Percentiles rank a stretch among this genome's conserved stretches.
These are phyloP conservation scores for Coelopa pilipes DNA, from an alignment of 2,888 invertebrate species.

Conservation along the genomic window DNA sequence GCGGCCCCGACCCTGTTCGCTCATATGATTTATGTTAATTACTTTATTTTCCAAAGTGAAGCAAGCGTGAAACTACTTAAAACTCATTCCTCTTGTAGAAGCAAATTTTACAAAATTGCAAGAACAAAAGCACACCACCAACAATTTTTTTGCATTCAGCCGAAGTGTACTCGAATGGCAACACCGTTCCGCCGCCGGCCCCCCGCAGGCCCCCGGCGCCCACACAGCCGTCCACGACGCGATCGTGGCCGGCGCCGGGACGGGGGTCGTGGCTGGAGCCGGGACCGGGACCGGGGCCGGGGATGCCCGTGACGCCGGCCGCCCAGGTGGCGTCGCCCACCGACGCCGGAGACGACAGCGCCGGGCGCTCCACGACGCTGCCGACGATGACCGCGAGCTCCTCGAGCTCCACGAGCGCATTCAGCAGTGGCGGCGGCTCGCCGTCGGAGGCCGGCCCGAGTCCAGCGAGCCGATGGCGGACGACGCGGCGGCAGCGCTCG, in stretches of 20 bases:
- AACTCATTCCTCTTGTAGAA: conserved; percentile 62
- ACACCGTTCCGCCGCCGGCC: too few relatives aligned
- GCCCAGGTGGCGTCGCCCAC: background rate
- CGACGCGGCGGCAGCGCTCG: background rate
- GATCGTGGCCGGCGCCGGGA: conserved; percentile 29
- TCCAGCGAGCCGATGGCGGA: too few relatives aligned
- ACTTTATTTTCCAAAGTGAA: conserved; percentile 32
- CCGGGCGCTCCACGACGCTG: too few relatives aligned
- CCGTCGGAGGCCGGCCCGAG: background rate
- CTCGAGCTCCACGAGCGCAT: too few relatives aligned
- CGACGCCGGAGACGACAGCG: too few relatives aligned
- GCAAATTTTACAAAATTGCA: conserved; percentile 61
- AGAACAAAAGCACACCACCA: conserved; percentile 48
- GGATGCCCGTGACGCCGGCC: background rate
- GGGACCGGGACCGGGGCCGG: background rate
- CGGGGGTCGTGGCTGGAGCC: conserved; percentile 12
- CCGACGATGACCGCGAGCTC: too few relatives aligned
- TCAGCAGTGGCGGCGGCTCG: background rate
- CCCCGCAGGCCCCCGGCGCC: conserved; percentile 47
- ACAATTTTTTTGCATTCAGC: conserved; percentile 58
- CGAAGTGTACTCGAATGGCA: conserved; percentile 56
- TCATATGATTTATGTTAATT: too few relatives aligned
- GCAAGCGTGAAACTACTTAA: conserved; percentile 34
- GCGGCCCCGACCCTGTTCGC: too few relatives aligned
- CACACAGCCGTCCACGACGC: conserved; percentile 35